phyloP scores from a whole-genome alignment of 2,113 vertebrate genomes.

The Manacus vitellinus region DNA sequence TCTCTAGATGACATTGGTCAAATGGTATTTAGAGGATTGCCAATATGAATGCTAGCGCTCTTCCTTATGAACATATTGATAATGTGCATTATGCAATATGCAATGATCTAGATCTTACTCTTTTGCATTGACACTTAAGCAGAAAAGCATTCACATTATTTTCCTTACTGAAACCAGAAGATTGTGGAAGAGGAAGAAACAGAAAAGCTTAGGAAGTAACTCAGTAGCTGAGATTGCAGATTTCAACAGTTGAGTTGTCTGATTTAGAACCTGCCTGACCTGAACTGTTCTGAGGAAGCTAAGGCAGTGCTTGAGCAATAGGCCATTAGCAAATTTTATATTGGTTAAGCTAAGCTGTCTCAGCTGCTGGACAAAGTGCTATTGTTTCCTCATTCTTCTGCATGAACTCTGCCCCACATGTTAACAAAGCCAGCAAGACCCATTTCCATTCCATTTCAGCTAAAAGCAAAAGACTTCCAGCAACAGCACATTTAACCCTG shows the following conservation, averaged over 20 bases:
- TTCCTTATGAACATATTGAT: background rate
- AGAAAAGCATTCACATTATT: background rate
- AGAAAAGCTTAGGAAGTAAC: background rate
- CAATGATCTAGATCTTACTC: background rate
- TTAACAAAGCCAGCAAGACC: background rate
- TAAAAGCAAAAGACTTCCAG: background rate
- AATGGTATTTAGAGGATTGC: background rate
- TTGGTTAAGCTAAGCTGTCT: background rate
- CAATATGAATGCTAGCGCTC: background rate
- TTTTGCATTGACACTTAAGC: background rate
- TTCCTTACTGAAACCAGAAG: background rate
- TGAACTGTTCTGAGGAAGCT: background rate
- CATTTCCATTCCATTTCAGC: background rate
- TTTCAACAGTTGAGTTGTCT: background rate
- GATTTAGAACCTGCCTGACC: background rate
- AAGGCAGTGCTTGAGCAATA: background rate
- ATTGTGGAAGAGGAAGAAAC: background rate
- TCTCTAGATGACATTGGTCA: background rate
- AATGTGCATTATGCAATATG: background rate
- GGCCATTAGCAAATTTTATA: background rate
- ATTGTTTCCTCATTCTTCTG: conserved; percentile 39
- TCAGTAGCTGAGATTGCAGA: background rate
- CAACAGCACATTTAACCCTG: background rate
- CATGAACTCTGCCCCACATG: background rate
- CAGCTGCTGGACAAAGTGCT: conserved; percentile 43